Conservation (phyloP, 2,888 invertebrate species). For the Cinara cedri region DNA sequence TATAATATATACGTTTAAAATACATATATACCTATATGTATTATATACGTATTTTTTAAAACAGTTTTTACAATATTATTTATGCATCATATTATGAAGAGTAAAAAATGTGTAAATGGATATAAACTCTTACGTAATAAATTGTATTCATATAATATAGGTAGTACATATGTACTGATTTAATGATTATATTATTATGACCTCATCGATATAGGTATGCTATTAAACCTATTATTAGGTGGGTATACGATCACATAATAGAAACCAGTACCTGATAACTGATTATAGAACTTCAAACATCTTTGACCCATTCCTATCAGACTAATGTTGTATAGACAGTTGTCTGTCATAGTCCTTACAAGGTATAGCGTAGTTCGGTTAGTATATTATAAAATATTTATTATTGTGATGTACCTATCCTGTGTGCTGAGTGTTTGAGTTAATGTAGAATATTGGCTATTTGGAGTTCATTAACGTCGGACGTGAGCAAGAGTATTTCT, state of each 20-base stretch:
- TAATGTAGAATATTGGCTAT: too few relatives aligned
- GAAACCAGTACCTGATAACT: slow-evolving; percentile 30
- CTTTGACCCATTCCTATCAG: neutral
- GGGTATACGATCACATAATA: neutral
- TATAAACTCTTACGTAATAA: neutral
- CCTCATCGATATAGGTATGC: neutral
- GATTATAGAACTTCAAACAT: slow-evolving; percentile 13
- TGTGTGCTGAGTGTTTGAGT: too few relatives aligned
- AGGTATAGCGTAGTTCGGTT: neutral
- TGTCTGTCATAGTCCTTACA: neutral
- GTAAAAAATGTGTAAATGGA: too few relatives aligned
- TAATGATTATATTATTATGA: neutral
- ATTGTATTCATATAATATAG: neutral
- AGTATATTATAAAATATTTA: too few relatives aligned
- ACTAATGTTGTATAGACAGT: neutral
- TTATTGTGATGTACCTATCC: too few relatives aligned
- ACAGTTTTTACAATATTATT: too few relatives aligned
- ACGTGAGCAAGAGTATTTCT: neutral
- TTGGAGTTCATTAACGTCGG: slow-evolving; percentile 1
- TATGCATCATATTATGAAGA: too few relatives aligned
- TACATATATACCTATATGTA: too few relatives aligned
- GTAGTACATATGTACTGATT: neutral
- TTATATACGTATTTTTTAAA: too few relatives aligned
- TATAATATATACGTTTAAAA: too few relatives aligned
- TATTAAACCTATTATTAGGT: neutral